Conservation (phyloP, 2,113 vertebrate genomes). For the Empidonax traillii region DNA sequence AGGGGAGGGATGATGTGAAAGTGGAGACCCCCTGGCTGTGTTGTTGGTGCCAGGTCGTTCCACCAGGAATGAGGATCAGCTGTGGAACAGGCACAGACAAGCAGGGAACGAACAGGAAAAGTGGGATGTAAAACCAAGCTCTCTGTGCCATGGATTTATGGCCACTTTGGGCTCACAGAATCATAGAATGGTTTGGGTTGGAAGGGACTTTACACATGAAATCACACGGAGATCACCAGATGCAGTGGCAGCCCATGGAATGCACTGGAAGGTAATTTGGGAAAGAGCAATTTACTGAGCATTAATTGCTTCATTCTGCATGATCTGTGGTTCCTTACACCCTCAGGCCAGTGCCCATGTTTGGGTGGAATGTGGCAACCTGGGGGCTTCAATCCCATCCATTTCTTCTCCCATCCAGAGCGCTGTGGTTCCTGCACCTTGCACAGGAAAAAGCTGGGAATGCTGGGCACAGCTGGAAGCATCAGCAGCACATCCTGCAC, state of each 20-base stretch:
- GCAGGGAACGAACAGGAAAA: too few species aligned
- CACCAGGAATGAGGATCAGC: too few species aligned
- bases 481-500: neutral
- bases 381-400: rapidly evolving
- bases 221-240: neutral
- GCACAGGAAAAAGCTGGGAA: rapidly evolving
- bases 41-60: too few species aligned
- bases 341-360: neutral
- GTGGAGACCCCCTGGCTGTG: too few species aligned
- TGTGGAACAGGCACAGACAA: too few species aligned
- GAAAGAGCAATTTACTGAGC: rapidly evolving
- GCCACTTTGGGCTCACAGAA: too few species aligned
- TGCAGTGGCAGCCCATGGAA: rapidly evolving
- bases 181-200: too few species aligned
- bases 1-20: too few species aligned
- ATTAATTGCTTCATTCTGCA: rapidly evolving
- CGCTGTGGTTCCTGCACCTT: neutral
- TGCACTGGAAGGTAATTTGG: neutral
- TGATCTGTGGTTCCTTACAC: rapidly evolving
- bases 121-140: too few species aligned
- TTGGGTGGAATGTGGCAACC: neutral
- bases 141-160: too few species aligned
- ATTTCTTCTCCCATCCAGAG: neutral
- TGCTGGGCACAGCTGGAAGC: neutral
- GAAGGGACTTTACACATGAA: too few species aligned